Evolutionary conservation across 1,140 invertebrate genomes (phyloP).

Genomic region (Euura saliciscinereae): DNA sequence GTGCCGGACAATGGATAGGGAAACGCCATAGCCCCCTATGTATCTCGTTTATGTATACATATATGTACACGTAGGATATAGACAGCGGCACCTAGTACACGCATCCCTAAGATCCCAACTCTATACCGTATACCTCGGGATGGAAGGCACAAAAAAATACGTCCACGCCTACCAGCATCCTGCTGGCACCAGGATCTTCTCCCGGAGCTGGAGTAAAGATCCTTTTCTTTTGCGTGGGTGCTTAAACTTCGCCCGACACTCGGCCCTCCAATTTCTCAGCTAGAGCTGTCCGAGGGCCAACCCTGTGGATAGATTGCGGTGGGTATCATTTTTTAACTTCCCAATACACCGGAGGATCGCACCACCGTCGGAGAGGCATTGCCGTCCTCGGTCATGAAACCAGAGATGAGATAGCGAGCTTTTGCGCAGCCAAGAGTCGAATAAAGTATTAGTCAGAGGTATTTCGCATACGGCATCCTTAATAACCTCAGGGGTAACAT

Average conservation of each 20-base stretch:
- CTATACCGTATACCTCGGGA: neutral
- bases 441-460: neutral
- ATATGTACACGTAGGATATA: neutral
- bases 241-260: neutral
- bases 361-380: too few species aligned
- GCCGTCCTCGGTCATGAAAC: too few species aligned
- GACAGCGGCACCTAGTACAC: neutral
- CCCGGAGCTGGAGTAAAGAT: neutral
- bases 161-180: conserved; percentile 51
- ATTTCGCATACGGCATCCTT: neutral
- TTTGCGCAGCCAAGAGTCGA: conserved; percentile 8
- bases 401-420: neutral
- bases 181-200: conserved; percentile 18
- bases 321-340: too few species aligned
- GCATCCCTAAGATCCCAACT: neutral
- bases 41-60: neutral
- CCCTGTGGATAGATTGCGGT: too few species aligned
- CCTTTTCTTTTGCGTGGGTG: conserved; percentile 5
- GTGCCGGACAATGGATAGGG: conserved; percentile 43
- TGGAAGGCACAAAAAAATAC: conserved; percentile 47
- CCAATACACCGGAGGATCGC: too few species aligned
- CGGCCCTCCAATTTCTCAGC: conserved; percentile 2
- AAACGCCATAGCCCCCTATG: neutral
- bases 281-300: neutral
- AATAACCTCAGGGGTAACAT: neutral